Evolutionary conservation across 64 coral and sea anemone genomes (phyloP).

Genomic region (Exaiptasia diaphana): DNA sequence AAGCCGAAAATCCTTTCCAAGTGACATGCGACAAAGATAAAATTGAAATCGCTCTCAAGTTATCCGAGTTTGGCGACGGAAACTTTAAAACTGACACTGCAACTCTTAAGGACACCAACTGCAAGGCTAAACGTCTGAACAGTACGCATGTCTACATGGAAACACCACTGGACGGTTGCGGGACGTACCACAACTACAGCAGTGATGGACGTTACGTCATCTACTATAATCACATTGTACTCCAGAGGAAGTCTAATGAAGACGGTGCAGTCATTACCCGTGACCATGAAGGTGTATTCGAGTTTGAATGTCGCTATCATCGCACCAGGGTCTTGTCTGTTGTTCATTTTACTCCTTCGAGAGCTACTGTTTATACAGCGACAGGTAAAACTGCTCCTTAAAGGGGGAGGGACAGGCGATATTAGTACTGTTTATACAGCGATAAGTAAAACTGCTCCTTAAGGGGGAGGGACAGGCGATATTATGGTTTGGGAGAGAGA

Average conservation of each 20-base stretch:
- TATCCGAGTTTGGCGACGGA: background rate
- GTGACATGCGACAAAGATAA: slow-evolving; percentile 1
- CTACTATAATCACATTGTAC: background rate
- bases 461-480: too few relatives aligned
- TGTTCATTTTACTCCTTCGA: background rate
- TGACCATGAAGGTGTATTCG: background rate
- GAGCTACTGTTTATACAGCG: background rate
- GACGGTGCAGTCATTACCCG: background rate
- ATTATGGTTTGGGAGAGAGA: too few relatives aligned
- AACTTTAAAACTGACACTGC: background rate
- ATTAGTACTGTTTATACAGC: background rate
- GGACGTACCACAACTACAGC: slow-evolving; percentile 16
- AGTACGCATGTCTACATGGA: background rate
- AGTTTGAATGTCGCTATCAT: background rate
- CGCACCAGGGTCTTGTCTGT: background rate
- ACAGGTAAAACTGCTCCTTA: background rate
- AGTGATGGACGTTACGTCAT: background rate
- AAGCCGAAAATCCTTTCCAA: background rate
- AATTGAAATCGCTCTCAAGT: background rate
- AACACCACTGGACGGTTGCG: slow-evolving; percentile 4
- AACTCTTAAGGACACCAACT: background rate
- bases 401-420: too few relatives aligned
- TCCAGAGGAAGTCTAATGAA: background rate
- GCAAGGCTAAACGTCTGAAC: background rate
- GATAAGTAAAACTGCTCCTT: background rate